A percentile compares a stretch with the other conserved stretches of the same genome.
phyloP scores from a whole-genome alignment of 1,140 invertebrate genomes.

The Penaeus chinensis region DNA sequence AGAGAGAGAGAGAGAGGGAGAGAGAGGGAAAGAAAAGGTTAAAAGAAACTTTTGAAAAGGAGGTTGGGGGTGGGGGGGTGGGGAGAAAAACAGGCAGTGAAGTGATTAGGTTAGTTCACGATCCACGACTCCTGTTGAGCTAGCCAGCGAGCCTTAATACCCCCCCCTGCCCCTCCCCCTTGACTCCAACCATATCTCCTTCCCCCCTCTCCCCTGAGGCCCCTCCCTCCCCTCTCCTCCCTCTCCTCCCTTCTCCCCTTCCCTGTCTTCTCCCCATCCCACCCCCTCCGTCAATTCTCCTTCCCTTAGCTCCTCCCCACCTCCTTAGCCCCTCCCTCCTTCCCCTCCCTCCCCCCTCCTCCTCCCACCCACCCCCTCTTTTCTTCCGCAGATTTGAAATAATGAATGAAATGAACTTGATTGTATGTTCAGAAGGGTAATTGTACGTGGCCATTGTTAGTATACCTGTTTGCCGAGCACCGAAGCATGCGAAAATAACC shows the following conservation, averaged over 20 bases:
- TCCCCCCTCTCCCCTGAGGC: background rate
- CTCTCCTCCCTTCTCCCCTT: too few relatives aligned
- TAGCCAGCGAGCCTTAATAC: too few relatives aligned
- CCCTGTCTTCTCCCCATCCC: background rate
- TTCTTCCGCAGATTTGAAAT: constrained; percentile 44
- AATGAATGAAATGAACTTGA: constrained; percentile 59
- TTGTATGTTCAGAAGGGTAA: constrained; percentile 49
- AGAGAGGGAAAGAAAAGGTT: too few relatives aligned
- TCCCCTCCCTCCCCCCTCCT: background rate
- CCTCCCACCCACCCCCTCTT: background rate
- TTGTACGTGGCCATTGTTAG: constrained; percentile 43
- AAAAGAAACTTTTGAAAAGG: too few relatives aligned
- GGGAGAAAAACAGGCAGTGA: too few relatives aligned
- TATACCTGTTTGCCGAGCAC: background rate
- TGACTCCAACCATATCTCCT: background rate
- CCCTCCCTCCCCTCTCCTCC: background rate
- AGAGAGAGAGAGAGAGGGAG: too few relatives aligned
- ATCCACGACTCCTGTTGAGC: too few relatives aligned
- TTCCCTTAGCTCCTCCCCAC: background rate
- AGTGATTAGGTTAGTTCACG: too few relatives aligned
- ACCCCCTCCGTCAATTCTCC: background rate
- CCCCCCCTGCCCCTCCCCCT: background rate
- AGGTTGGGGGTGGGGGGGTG: too few relatives aligned
- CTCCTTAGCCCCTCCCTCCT: background rate
- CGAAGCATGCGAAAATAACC: too few relatives aligned